Conservation (phyloP, 2,113 vertebrate species). For the Pagrus major region DNA sequence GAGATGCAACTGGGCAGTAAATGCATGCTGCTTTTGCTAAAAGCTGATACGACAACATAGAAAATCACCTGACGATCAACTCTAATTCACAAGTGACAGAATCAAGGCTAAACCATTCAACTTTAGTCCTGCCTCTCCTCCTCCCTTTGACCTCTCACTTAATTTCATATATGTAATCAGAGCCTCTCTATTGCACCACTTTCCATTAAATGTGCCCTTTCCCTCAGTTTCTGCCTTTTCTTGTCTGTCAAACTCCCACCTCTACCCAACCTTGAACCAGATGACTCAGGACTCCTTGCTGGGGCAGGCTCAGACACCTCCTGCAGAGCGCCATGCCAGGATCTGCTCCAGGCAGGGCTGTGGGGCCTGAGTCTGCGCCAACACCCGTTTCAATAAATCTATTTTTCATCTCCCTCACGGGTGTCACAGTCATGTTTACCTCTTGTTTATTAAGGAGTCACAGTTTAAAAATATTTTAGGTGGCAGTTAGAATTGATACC, state of each 20-base stretch:
- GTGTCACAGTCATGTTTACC: neutral
- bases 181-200: too few relatives aligned
- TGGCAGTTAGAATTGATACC: neutral
- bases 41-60: neutral
- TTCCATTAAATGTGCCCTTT: neutral
- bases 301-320: neutral
- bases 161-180: neutral
- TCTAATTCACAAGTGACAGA: neutral
- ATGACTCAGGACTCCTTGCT: neutral
- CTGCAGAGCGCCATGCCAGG: neutral
- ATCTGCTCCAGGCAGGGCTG: neutral
- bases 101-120: neutral
- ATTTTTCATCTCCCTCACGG: neutral
- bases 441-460: neutral
- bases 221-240: too few relatives aligned
- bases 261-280: slow-evolving; percentile 3
- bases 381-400: neutral
- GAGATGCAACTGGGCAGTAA: neutral
- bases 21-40: neutral
- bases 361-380: neutral
- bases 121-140: neutral
- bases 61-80: neutral
- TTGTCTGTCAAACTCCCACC: neutral
- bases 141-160: neutral
- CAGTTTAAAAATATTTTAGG: neutral